Base-by-base conservation (phyloP, 2,888 invertebrate species). In the Drosophila multiciliata region DNA sequence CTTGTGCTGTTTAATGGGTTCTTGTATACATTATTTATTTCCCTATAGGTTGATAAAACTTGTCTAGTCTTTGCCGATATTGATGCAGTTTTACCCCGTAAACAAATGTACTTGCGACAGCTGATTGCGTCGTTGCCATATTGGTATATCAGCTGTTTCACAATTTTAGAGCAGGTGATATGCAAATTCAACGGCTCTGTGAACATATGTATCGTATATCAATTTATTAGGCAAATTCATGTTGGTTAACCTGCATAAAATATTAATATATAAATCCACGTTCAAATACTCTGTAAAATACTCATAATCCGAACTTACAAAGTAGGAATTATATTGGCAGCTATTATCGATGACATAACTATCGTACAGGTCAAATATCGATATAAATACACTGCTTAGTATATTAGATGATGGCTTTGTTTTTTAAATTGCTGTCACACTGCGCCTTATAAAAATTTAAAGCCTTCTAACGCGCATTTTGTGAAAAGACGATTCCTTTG, bases 1-100 rank as follows among this genome's bases (percentile, higher is more conserved):
- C 50, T 61, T 73, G 40, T 52, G 12, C 57, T 53, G n/a, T 40
- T 80, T 38, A 80, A n/a, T 59, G 33, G 60, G 15, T 48, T 60
- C 1, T 48, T 42, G 33, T 66, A 73, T 67, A 33, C 87, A 86
- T 84, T 74, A 75, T 84, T 73, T 71, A 38, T 73, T 75, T 67
- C 45, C 38, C 59, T 59, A 61, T 38, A 55, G 29, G 42, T 59
- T 66, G 60, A 69, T 66, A 35, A 50, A 64, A 64, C 42, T 54
- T 17, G 38, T 54, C 15, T 35, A 61, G 50, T 42, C 54, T 42
- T n/a, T 50, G 32, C 23, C 20, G 55, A 58, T 48, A 68, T 66
- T 64, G 20, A 48, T 66, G 59, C 61, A 58, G 60, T 23, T 52
- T 53, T 63, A 57, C 58, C 52, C 63, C 66, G 70, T 73, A 78